Conservation (phyloP, 2,797 vertebrate species). For the Oceanodroma leucorhoa region DNA sequence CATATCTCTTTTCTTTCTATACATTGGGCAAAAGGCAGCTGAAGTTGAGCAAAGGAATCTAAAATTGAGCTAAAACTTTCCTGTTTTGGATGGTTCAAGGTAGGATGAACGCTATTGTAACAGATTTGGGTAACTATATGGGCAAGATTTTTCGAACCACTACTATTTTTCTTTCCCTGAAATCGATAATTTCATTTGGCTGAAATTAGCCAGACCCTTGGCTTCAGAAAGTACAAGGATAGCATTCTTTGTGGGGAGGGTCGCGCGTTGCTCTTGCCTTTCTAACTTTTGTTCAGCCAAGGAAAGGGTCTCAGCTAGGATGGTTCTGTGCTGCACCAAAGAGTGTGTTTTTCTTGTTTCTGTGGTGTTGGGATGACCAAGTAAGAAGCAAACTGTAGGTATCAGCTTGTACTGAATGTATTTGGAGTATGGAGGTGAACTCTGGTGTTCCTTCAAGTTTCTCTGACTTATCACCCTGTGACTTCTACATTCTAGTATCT, state of each 20-base stretch:
- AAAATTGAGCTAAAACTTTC: background rate
- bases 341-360: background rate
- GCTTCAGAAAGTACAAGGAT: background rate
- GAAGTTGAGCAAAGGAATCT: background rate
- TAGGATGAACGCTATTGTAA: background rate
- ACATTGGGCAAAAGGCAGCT: background rate
- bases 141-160: background rate
- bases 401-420: background rate
- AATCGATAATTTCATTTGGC: background rate
- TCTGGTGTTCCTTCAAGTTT: background rate
- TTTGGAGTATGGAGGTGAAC: background rate
- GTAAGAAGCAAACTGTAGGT: background rate
- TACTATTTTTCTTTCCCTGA: background rate
- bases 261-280: accelerated
- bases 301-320: background rate
- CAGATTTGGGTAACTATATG: background rate
- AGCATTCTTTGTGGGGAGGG: background rate
- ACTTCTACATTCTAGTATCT: background rate
- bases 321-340: background rate
- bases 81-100: background rate
- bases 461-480: background rate
- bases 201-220: background rate
- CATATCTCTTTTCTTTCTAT: background rate
- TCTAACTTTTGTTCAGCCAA: background rate
- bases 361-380: background rate